Evolutionary conservation across 2,113 vertebrate genomes (phyloP).

Genomic region (Gopherus evgoodei): DNA sequence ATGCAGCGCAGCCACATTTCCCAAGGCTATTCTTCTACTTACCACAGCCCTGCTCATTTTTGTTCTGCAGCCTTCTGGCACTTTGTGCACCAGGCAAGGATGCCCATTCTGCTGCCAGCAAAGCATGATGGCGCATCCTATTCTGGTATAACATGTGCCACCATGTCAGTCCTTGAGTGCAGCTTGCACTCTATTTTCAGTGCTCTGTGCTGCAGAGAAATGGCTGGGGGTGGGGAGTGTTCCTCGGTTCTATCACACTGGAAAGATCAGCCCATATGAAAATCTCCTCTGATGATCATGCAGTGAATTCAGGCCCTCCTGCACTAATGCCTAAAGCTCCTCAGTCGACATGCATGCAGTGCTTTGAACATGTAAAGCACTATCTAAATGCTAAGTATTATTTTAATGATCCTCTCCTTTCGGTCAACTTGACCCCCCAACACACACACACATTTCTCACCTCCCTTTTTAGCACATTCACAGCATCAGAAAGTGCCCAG

Average conservation of each 20-base stretch:
- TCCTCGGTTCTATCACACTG: neutral
- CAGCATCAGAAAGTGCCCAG: conserved; percentile 62
- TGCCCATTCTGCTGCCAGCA: neutral
- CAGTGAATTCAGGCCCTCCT: conserved; percentile 49
- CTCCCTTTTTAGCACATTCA: conserved; percentile 56
- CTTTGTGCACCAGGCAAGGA: neutral
- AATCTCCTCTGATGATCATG: neutral
- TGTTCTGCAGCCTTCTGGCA: conserved; percentile 31
- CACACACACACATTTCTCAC: conserved; percentile 53
- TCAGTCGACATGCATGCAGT: conserved; percentile 18
- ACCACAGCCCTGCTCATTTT: conserved; percentile 17
- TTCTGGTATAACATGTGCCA: neutral
- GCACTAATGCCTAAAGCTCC: neutral
- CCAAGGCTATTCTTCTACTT: neutral
- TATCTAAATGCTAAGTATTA: conserved; percentile 67
- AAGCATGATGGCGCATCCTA: conserved; percentile 10
- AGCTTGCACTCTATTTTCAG: neutral
- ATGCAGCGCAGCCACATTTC: neutral
- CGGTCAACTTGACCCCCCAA: conserved; percentile 48
- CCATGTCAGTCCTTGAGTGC: neutral
- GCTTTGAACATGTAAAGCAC: conserved; percentile 49
- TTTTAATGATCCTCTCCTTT: conserved; percentile 61
- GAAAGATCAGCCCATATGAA: neutral
- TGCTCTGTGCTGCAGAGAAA: neutral
- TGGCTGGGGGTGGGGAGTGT: neutral